Conservation (phyloP, 1,140 invertebrate species). For the Aphidius ervi region DNA sequence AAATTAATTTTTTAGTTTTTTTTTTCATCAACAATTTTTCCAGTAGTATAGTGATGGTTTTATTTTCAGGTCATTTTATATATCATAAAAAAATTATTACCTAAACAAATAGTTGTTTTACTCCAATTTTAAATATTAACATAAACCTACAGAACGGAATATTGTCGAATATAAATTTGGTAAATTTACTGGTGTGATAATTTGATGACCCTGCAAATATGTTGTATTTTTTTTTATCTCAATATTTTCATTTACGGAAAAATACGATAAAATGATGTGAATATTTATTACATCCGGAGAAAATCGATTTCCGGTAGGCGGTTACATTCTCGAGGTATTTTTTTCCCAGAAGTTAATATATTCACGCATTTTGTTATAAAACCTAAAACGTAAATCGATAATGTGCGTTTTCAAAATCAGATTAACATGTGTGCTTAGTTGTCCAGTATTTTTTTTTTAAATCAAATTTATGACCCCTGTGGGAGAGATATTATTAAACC, state of each 20-base stretch:
- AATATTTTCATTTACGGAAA: neutral
- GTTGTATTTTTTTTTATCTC: neutral
- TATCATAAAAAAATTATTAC: no score
- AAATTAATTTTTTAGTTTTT: no score
- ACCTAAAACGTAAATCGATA: neutral
- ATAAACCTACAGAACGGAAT: no score
- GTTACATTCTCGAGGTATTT: neutral
- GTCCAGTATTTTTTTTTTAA: neutral
- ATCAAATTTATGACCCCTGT: neutral
- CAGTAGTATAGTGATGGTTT: no score
- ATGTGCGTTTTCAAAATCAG: conserved; percentile 1
- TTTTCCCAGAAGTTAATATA: neutral
- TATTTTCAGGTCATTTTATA: no score
- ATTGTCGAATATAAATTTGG: no score
- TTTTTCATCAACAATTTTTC: no score
- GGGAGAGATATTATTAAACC: neutral
- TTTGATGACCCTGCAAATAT: neutral
- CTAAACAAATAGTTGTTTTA: no score
- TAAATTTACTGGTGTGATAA: neutral
- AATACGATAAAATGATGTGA: conserved; percentile 12
- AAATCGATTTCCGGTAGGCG: conserved; percentile 10
- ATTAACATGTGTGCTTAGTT: neutral
- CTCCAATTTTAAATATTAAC: no score
- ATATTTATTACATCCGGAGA: conserved; percentile 17
- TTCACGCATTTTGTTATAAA: neutral